Evolutionary conservation across 2,113 vertebrate genomes (phyloP).

Genomic region (Lonchura striata): DNA sequence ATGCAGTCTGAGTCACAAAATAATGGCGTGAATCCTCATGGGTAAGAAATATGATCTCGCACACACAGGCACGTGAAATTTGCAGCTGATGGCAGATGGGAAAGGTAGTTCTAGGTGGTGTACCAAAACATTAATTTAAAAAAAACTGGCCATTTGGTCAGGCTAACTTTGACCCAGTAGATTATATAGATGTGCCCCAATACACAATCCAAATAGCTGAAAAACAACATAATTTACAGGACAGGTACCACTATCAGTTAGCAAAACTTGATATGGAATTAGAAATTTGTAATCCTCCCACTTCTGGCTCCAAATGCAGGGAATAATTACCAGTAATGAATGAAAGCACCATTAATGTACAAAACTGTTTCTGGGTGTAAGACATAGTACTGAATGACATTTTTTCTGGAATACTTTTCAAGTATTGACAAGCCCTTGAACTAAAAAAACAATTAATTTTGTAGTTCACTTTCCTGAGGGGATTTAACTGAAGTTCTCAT

Average conservation of each 20-base stretch:
- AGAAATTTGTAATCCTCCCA: neutral
- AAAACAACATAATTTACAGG: neutral
- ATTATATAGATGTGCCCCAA: neutral
- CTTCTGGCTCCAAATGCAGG: neutral
- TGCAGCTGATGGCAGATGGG: neutral
- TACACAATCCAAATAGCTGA: neutral
- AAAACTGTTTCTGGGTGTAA: neutral
- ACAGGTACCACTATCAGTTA: neutral
- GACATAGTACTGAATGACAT: neutral
- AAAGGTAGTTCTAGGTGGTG: neutral
- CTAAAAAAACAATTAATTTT: neutral
- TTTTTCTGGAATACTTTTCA: neutral
- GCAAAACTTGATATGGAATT: neutral
- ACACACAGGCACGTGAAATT: neutral
- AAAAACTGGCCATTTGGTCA: neutral
- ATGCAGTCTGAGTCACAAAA: neutral
- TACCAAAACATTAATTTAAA: neutral
- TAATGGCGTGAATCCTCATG: neutral
- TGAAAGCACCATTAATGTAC: neutral
- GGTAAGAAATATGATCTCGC: neutral
- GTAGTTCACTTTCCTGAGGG: neutral
- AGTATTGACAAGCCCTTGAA: neutral
- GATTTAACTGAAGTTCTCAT: neutral
- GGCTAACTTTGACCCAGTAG: neutral
- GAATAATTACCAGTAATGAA: neutral